These are phyloP conservation scores for Bicyclus anynana DNA, from an alignment of 1,140 invertebrate genomes.

Conservation along the genomic window DNA sequence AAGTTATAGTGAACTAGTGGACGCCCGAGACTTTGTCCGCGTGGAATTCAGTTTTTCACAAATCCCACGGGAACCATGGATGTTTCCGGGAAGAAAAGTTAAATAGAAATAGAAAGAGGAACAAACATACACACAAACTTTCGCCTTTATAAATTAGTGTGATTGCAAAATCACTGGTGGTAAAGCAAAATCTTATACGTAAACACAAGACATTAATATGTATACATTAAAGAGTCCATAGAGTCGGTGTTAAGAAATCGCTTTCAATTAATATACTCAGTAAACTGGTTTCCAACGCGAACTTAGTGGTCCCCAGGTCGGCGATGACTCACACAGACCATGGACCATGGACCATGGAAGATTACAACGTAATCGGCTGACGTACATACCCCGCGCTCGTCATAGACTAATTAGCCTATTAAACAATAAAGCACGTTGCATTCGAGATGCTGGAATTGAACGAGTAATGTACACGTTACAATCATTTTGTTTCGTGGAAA, in stretches of 20 bases:
- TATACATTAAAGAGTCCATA: too few species aligned
- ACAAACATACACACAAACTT: too few species aligned
- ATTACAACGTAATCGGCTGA: constrained; percentile 30
- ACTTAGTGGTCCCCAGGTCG: constrained; percentile 7
- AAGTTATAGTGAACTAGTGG: too few species aligned
- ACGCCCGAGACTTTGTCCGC: too few species aligned
- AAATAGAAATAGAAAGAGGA: too few species aligned
- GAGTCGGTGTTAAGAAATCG: background rate
- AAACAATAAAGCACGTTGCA: constrained; percentile 11
- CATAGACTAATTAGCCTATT: constrained; percentile 19
- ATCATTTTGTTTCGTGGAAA: constrained; percentile 14
- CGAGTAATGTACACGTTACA: constrained; percentile 12
- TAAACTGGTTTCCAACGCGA: constrained; percentile 21
- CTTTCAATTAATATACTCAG: constrained; percentile 1
- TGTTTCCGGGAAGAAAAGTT: too few species aligned
- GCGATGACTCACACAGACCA: constrained; percentile 26
- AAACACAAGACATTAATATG: too few species aligned
- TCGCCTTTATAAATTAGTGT: too few species aligned
- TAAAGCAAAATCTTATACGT: too few species aligned
- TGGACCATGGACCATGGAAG: constrained; percentile 24
- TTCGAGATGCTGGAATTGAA: background rate
- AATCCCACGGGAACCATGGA: too few species aligned
- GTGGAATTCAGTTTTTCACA: too few species aligned
- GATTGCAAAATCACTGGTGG: too few species aligned
- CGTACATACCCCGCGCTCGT: constrained; percentile 4